Percentiles rank a stretch among this genome's conserved stretches.
Evolutionary conservation across 2,113 vertebrate genomes (phyloP).

Genomic region (Microcebus lehilahytsara): DNA sequence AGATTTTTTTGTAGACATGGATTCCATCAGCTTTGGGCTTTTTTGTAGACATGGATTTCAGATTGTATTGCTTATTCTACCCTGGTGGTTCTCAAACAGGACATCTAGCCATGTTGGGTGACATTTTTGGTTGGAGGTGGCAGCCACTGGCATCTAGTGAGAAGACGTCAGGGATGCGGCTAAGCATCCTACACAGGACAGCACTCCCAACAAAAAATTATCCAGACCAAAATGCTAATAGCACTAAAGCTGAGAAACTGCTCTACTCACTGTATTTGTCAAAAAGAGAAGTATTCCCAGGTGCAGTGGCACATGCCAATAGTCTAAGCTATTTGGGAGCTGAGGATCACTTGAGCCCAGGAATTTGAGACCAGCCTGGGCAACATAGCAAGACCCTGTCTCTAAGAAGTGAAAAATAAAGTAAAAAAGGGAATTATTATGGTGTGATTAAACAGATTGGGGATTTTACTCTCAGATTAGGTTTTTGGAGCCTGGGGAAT

Average conservation of each 20-base stretch:
- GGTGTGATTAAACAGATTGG: background rate
- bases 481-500: background rate
- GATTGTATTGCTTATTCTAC: background rate
- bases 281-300: background rate
- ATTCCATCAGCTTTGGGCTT: background rate
- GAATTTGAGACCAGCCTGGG: background rate
- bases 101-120: background rate
- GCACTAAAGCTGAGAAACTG: background rate
- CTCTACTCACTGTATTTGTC: background rate
- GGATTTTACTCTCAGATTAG: background rate
- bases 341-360: background rate
- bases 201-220: background rate
- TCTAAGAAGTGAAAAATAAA: background rate
- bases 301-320: background rate
- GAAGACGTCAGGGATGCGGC: background rate
- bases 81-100: background rate
- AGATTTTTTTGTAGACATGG: too few species aligned
- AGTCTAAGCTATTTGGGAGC: background rate
- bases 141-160: background rate
- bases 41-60: background rate
- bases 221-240: background rate
- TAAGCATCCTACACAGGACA: background rate
- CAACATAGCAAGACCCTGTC: background rate
- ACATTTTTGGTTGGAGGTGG: background rate
- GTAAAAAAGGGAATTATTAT: background rate